Percentiles rank a stretch among this genome's conserved stretches.
phyloP scores from a whole-genome alignment of 2,888 invertebrate genomes.

The Yponomeuta sedellus region DNA sequence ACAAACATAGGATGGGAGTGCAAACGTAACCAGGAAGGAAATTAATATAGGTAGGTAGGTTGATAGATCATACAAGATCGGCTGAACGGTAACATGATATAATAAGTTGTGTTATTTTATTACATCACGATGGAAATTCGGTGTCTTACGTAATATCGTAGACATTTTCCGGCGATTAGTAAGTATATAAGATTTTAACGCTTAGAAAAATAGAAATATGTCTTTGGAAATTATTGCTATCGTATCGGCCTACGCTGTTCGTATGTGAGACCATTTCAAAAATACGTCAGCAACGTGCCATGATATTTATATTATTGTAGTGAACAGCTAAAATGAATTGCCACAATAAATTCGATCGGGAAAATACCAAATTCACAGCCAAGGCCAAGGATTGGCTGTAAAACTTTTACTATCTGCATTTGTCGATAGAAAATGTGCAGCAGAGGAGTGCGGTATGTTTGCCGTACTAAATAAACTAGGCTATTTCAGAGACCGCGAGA shows the following conservation, averaged over 20 bases:
- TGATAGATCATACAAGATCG: background rate
- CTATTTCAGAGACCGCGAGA: background rate
- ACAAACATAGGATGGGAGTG: background rate
- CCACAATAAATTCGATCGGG: slow-evolving; percentile 17
- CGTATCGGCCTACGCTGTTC: slow-evolving; percentile 17
- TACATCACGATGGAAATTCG: slow-evolving; percentile 3
- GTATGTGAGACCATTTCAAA: slow-evolving; percentile 12
- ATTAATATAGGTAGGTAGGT: background rate
- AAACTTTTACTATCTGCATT: background rate
- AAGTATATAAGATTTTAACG: slow-evolving; percentile 46
- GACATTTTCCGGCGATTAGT: slow-evolving; percentile 34
- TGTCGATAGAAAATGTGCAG: background rate
- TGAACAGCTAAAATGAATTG: slow-evolving; percentile 16
- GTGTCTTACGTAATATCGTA: slow-evolving; percentile 41
- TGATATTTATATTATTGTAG: slow-evolving; percentile 17
- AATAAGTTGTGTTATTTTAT: background rate
- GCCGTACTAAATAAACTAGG: background rate
- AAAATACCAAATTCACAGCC: slow-evolving; percentile 19
- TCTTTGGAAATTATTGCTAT: slow-evolving; percentile 17
- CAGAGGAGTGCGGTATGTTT: background rate
- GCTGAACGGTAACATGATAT: background rate
- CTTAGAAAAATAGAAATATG: slow-evolving; percentile 23
- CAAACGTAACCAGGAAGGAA: background rate
- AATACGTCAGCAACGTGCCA: slow-evolving; percentile 17
- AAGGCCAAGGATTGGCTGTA: slow-evolving; percentile 17